A percentile compares a stretch with the other conserved stretches of the same genome.
Conservation (phyloP, 2,113 vertebrate genomes). For the Ammodytes dubius region DNA sequence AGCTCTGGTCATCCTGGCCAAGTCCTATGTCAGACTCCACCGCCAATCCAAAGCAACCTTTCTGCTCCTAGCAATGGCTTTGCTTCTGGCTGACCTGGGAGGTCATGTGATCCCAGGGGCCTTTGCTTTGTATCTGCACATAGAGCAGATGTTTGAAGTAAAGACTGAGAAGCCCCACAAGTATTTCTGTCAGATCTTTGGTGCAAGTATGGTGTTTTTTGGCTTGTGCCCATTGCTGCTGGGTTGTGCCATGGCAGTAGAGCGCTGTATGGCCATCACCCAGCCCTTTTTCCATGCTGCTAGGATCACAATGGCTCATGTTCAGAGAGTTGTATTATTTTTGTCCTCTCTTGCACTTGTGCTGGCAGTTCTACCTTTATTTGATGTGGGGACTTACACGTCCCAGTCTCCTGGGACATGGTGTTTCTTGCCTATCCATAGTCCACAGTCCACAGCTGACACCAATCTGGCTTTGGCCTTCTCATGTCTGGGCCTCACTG, state of each 20-base stretch:
- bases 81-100: slow-evolving; percentile 87
- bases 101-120: slow-evolving; percentile 88
- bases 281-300: slow-evolving; percentile 85
- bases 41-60: slow-evolving; percentile 84
- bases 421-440: slow-evolving; percentile 87
- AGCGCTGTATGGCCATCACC: slow-evolving; percentile 88
- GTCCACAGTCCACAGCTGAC: slow-evolving; percentile 66
- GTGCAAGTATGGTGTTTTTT: slow-evolving; percentile 90
- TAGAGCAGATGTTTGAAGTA: slow-evolving; percentile 28
- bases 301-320: slow-evolving; percentile 79
- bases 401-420: slow-evolving; percentile 86
- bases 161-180: slow-evolving; percentile 37
- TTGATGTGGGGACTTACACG: slow-evolving; percentile 83
- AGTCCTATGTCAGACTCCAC: slow-evolving; percentile 76
- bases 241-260: slow-evolving; percentile 88
- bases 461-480: slow-evolving; percentile 83
- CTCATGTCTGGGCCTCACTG: slow-evolving; percentile 84
- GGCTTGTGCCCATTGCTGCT: slow-evolving; percentile 87
- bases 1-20: slow-evolving; percentile 85
- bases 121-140: slow-evolving; percentile 86
- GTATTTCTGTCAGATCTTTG: slow-evolving; percentile 86
- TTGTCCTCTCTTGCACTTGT: slow-evolving; percentile 77
- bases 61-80: slow-evolving; percentile 84
- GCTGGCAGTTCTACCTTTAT: slow-evolving; percentile 85
- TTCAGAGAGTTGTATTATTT: slow-evolving; percentile 69